Percentiles rank a stretch among this genome's conserved stretches.
Evolutionary conservation across 2,113 vertebrate genomes (phyloP).

Genomic region (Corvus hawaiiensis): DNA sequence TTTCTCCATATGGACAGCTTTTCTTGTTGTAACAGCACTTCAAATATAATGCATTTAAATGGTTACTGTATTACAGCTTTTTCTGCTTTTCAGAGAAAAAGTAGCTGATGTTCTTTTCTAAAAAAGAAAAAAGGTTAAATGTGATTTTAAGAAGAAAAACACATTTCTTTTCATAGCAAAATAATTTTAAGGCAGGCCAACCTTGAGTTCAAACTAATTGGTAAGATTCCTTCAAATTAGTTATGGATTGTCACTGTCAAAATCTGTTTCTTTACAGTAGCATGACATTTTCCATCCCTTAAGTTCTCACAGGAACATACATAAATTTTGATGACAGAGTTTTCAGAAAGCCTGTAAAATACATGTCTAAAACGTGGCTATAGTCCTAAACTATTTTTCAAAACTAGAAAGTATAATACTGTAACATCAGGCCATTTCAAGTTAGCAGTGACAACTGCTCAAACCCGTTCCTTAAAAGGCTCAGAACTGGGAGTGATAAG

Average conservation of each 20-base stretch:
- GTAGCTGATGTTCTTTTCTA: not conserved
- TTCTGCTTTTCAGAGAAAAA: not conserved
- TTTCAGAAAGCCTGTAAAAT: constrained; percentile 29
- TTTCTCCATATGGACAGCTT: constrained; percentile 1
- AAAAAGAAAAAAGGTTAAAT: not conserved
- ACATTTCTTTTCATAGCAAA: not conserved
- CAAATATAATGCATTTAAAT: not conserved
- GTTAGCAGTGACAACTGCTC: not conserved
- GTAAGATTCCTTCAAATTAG: not conserved
- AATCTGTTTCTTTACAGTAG: constrained; percentile 17
- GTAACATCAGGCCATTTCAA: not conserved
- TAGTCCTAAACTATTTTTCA: not conserved
- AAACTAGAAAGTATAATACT: not conserved
- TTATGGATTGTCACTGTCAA: constrained; percentile 7
- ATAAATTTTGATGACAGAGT: not conserved
- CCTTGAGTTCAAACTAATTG: not conserved
- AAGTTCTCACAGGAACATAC: not conserved
- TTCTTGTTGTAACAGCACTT: not conserved
- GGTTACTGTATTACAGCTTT: not conserved
- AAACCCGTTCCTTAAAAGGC: not conserved
- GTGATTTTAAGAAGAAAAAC: not conserved
- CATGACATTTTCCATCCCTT: not conserved
- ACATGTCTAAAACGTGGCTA: not conserved
- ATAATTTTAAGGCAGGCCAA: not conserved
- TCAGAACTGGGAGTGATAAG: not conserved